Base-by-base conservation (phyloP, 2,797 vertebrate genomes). In the Hyperoplus immaculatus region DNA sequence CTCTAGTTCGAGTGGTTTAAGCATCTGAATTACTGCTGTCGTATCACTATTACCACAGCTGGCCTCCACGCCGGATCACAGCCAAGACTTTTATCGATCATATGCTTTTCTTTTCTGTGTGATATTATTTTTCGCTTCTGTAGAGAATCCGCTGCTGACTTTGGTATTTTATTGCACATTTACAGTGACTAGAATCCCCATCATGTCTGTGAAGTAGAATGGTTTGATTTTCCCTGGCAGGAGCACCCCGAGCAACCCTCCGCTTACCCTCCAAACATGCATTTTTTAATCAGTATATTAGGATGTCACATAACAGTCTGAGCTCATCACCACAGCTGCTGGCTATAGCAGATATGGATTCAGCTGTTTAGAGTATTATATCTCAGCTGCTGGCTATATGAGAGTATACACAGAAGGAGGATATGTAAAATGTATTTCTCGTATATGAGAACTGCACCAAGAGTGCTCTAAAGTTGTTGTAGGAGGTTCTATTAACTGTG, bases 231-330 rank as follows among this genome's bases (percentile, higher is more conserved):
- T 80, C 86, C 87, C 83, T 93, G 91, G 87, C 91, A 94, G 92
- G 83, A 88, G 86, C 72, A 85, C 82, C 89, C 82, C 83, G 80
- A 83, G 80, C 84, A 84, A 84, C 90, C 86, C 90, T 87, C 88
- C 87, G 81, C 85, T 90, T 79, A 83, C 89, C 88, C 88, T 90
- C 87, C 58, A 65, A 91, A 92, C 90, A 94, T 95, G 88, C 86
- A 93, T 93, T 93, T 93, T 29, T 94, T 95, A 93, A 94, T 92
- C 90, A 93, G 81, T 90, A 92, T 94, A 94, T 92, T 94, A 93
- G 93, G 92, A 94, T 94, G 93, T 93, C 90, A 91, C 91, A 92
- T 92, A 92, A 92, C 91, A 92, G 92, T 94, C 92, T 93, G 92
- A 91, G 90, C 88, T 95, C 94, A 95, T 94, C 95, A 95, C 93